Evolutionary conservation across 1,140 invertebrate species (phyloP).

Genomic region (Campoletis sonorensis): DNA sequence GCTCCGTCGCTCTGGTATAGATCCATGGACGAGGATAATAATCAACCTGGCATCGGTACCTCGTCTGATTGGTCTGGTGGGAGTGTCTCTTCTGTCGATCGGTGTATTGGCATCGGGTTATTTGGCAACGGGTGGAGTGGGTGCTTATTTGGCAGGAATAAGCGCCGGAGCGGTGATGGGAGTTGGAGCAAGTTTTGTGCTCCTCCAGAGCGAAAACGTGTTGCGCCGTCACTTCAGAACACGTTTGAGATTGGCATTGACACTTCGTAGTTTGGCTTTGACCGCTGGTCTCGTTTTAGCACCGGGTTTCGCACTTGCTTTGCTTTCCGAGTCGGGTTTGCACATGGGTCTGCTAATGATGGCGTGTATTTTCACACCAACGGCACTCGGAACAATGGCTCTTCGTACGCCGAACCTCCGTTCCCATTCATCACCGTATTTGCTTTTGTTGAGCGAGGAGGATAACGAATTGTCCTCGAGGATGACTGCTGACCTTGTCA

Average conservation of each 20-base stretch:
- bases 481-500: slow-evolving; percentile 28
- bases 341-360: slow-evolving; percentile 62
- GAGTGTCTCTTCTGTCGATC: slow-evolving; percentile 63
- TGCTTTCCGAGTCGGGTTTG: slow-evolving; percentile 56
- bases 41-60: slow-evolving; percentile 77
- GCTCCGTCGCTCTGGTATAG: slow-evolving; percentile 57
- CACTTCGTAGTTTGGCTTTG: slow-evolving; percentile 60
- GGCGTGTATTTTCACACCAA: slow-evolving; percentile 61
- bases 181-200: slow-evolving; percentile 68
- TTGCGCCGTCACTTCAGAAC: slow-evolving; percentile 64
- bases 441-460: slow-evolving; percentile 61
- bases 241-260: slow-evolving; percentile 58
- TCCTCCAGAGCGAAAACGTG: slow-evolving; percentile 63
- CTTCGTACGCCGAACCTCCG: slow-evolving; percentile 54
- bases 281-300: slow-evolving; percentile 61
- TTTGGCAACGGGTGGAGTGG: slow-evolving; percentile 67
- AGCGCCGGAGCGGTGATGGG: slow-evolving; percentile 73
- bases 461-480: slow-evolving; percentile 61
- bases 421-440: slow-evolving; percentile 53
- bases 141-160: slow-evolving; percentile 66
- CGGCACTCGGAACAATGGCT: slow-evolving; percentile 58
- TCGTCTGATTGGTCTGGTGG: slow-evolving; percentile 73
- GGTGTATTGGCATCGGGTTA: slow-evolving; percentile 69
- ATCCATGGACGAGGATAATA: slow-evolving; percentile 78
- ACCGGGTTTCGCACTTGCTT: slow-evolving; percentile 59